phyloP scores from a whole-genome alignment of 2,888 invertebrate genomes.

The Eristalis intricaria region DNA sequence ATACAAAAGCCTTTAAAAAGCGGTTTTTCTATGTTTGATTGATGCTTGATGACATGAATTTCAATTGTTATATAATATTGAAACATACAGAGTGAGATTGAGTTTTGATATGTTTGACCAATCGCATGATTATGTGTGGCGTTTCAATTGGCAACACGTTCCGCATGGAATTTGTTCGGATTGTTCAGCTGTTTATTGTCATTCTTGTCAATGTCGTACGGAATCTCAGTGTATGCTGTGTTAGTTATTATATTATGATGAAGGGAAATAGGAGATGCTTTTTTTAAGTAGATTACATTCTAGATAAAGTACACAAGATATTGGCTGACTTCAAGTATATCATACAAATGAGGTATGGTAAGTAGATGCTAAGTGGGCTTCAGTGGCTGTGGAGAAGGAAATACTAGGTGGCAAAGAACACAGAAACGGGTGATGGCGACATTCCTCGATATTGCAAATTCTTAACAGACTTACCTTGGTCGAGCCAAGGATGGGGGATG shows the following conservation, averaged over 20 bases:
- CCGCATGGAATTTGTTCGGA: neutral
- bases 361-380: too few species aligned
- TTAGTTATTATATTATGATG: neutral
- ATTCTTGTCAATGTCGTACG: neutral
- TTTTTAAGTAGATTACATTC: too few species aligned
- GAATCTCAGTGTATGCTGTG: neutral
- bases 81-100: conserved; percentile 28
- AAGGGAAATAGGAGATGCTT: too few species aligned
- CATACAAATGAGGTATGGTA: too few species aligned
- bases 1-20: conserved; percentile 74
- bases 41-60: conserved; percentile 61
- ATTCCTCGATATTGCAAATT: too few species aligned
- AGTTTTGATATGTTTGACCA: conserved; percentile 54
- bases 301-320: too few species aligned
- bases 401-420: too few species aligned
- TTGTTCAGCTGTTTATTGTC: conserved; percentile 12
- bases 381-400: too few species aligned
- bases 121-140: conserved; percentile 37
- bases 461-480: too few species aligned
- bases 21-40: conserved; percentile 42
- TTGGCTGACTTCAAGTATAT: too few species aligned
- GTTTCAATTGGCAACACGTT: conserved; percentile 61
- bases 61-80: conserved; percentile 64
- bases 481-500: too few species aligned
- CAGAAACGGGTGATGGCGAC: too few species aligned